Percentiles rank a stretch among this genome's conserved stretches.
These are phyloP conservation scores for Theropithecus gelada DNA, from an alignment of 2,113 vertebrate genomes.

Conservation along the genomic window DNA sequence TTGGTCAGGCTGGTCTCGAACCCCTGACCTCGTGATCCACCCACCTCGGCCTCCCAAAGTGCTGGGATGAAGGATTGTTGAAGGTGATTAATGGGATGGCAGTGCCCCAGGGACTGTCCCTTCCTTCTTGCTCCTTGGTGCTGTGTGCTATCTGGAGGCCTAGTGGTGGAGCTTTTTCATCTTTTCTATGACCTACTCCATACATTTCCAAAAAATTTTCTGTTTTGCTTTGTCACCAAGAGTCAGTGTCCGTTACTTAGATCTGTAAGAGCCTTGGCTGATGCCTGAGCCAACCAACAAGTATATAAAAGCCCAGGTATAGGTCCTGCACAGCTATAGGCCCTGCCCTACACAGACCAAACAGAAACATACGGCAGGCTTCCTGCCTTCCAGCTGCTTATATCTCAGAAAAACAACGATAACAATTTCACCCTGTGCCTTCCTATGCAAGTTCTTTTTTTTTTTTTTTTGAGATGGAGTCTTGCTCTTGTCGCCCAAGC, in stretches of 20 bases:
- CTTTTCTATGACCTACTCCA: neutral
- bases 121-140: neutral
- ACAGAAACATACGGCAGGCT: neutral
- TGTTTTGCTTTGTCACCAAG: neutral
- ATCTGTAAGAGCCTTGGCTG: neutral
- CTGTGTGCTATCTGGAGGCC: neutral
- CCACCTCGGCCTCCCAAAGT: too few relatives aligned
- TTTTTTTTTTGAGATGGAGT: too few relatives aligned
- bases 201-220: neutral
- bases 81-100: neutral
- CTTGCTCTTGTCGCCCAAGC: too few relatives aligned
- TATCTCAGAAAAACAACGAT: neutral
- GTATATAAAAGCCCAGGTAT: neutral
- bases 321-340: neutral
- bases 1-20: too few relatives aligned
- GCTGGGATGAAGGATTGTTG: neutral
- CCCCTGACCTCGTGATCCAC: too few relatives aligned
- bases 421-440: neutral
- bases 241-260: neutral
- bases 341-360: neutral
- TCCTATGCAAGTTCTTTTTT: neutral
- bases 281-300: neutral
- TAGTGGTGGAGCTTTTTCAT: neutral
- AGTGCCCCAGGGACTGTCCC: neutral
- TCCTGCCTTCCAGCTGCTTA: neutral